A percentile compares a stretch with the other conserved stretches of the same genome.
Conservation (phyloP, 2,113 vertebrate genomes). For the Cromileptes altivelis region DNA sequence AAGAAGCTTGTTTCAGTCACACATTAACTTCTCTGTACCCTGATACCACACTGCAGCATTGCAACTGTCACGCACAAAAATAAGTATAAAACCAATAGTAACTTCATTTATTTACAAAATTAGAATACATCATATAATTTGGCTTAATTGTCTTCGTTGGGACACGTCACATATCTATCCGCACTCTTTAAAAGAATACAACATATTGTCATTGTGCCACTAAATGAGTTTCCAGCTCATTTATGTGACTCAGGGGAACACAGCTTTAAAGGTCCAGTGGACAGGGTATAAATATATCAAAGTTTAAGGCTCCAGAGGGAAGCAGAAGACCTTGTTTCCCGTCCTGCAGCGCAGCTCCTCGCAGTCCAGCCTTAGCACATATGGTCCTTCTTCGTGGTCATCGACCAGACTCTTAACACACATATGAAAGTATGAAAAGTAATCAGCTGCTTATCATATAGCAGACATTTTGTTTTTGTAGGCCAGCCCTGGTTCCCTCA, state of each 20-base stretch:
- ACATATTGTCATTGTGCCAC: background rate
- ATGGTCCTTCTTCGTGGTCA: slow-evolving; percentile 86
- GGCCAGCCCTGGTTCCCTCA: too few relatives aligned
- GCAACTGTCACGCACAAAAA: background rate
- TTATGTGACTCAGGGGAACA: background rate
- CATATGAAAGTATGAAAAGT: background rate
- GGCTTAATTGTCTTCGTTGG: background rate
- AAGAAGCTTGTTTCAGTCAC: background rate
- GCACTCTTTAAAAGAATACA: background rate
- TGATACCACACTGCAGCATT: background rate
- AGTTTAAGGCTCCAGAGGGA: slow-evolving; percentile 82
- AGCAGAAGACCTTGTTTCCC: slow-evolving; percentile 92
- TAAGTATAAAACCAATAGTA: slow-evolving; percentile 6
- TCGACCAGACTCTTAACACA: slow-evolving; percentile 88
- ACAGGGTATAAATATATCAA: background rate
- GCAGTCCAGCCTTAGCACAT: slow-evolving; percentile 83
- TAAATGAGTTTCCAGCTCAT: background rate
- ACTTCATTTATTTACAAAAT: slow-evolving; percentile 52
- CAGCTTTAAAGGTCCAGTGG: background rate
- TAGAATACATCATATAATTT: slow-evolving; percentile 2
- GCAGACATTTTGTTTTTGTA: too few relatives aligned
- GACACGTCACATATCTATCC: background rate
- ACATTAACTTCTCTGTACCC: background rate
- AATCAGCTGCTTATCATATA: background rate
- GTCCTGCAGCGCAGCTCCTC: slow-evolving; percentile 90